A percentile compares a stretch with the other conserved stretches of the same genome.
phyloP scores from a whole-genome alignment of 2,113 vertebrate genomes.

The Butastur rufipennis region DNA sequence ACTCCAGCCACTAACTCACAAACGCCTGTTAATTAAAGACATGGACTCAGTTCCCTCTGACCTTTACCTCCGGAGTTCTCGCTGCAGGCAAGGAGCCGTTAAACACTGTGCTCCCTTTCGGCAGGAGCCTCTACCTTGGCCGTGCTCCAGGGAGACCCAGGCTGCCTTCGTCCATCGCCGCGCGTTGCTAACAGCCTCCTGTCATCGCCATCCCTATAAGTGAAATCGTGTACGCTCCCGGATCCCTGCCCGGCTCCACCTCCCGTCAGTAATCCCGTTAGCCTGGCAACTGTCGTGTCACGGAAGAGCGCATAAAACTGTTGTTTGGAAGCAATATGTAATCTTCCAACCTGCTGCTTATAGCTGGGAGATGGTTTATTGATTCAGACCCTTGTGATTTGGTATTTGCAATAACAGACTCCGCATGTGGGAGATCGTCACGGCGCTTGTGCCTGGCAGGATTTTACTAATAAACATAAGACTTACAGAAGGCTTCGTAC shows the following conservation, averaged over 20 bases:
- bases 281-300: conserved; percentile 49
- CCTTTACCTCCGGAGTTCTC: background rate
- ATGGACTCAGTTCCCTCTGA: background rate
- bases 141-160: conserved; percentile 5
- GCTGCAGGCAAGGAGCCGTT: background rate
- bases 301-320: conserved; percentile 14
- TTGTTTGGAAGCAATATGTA: conserved; percentile 46
- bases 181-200: background rate
- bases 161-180: conserved; percentile 14
- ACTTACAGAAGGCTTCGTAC: background rate
- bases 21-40: background rate
- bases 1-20: background rate
- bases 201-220: background rate
- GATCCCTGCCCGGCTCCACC: conserved; percentile 38
- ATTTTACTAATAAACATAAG: conserved; percentile 26
- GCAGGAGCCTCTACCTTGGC: conserved; percentile 17
- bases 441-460: conserved; percentile 45
- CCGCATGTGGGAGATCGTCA: conserved; percentile 16
- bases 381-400: conserved; percentile 62
- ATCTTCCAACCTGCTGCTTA: conserved; percentile 57
- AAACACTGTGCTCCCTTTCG: background rate
- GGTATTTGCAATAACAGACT: conserved; percentile 63
- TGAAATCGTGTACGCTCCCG: background rate
- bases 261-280: conserved; percentile 48
- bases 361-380: conserved; percentile 57